These are phyloP conservation scores for Miniopterus natalensis DNA, from an alignment of 2,113 vertebrate species.

Conservation along the genomic window DNA sequence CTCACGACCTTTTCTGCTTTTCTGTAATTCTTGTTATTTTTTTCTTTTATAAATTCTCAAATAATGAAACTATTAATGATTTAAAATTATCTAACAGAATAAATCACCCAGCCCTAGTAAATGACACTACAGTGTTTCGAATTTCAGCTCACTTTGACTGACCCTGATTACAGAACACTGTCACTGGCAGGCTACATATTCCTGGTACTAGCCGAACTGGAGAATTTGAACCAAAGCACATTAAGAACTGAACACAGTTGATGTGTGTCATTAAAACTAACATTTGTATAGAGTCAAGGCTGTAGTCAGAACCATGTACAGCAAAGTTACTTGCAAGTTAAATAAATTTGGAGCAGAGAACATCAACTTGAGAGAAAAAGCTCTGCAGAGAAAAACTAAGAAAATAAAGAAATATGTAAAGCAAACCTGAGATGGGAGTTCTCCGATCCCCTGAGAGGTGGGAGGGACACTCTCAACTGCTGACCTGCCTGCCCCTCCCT, in stretches of 20 bases:
- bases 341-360: not conserved
- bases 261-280: not conserved
- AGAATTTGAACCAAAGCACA: not conserved
- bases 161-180: not conserved
- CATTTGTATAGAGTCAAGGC: not conserved
- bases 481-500: not conserved
- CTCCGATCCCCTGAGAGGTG: not conserved
- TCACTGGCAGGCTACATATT: not conserved
- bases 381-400: not conserved
- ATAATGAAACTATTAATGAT: not conserved
- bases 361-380: not conserved
- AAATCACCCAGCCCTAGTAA: conserved; percentile 19
- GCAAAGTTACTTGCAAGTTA: not conserved
- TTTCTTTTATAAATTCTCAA: conserved; percentile 56
- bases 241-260: not conserved
- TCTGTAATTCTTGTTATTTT: not conserved
- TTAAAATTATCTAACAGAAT: conserved; percentile 13
- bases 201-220: not conserved
- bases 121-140: not conserved
- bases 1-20: not conserved
- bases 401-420: not conserved
- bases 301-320: not conserved
- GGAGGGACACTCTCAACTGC: not conserved
- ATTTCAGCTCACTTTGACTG: not conserved
- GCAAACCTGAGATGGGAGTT: not conserved